A percentile compares a stretch with the other conserved stretches of the same genome.
Evolutionary conservation across 2,888 invertebrate genomes (phyloP).

Genomic region (Beris morrisii): DNA sequence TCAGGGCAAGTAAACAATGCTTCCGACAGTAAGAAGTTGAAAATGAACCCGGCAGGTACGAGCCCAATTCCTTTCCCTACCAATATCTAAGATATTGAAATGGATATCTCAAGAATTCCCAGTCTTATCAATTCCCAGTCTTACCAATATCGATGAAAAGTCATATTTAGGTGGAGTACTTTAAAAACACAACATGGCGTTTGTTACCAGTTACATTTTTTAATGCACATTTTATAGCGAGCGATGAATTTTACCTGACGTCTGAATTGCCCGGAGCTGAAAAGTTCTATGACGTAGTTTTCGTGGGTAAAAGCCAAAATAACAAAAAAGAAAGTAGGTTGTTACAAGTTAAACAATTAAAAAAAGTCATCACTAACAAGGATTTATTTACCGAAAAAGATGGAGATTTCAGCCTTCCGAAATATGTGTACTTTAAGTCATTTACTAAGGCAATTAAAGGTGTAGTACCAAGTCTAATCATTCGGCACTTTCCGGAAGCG

Average conservation of each 20-base stretch:
- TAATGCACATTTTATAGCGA: slow-evolving; percentile 18
- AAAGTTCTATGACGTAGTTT: slow-evolving; percentile 24
- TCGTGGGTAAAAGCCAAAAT: neutral
- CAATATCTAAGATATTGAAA: too few relatives aligned
- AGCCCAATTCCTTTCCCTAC: too few relatives aligned
- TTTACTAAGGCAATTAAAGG: neutral
- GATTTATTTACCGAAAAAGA: neutral
- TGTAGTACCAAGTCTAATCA: slow-evolving; percentile 4
- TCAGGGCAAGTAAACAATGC: too few relatives aligned
- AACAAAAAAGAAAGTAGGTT: neutral
- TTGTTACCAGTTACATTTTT: slow-evolving; percentile 15
- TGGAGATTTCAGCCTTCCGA: slow-evolving; percentile 1
- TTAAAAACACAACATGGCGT: slow-evolving; percentile 5
- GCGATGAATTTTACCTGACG: slow-evolving; percentile 11
- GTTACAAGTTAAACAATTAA: slow-evolving; percentile 13
- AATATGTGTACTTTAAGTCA: slow-evolving; percentile 26
- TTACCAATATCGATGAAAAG: too few relatives aligned
- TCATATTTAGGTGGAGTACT: neutral
- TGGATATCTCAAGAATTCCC: too few relatives aligned
- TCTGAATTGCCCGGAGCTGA: slow-evolving; percentile 17
- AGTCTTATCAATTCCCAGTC: too few relatives aligned
- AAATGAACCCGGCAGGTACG: too few relatives aligned
- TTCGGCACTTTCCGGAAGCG: slow-evolving; percentile 6
- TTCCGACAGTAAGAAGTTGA: too few relatives aligned
- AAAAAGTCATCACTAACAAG: neutral